phyloP scores from a whole-genome alignment of 64 coral and sea anemone genomes.

The Pocillopora damicornis region DNA sequence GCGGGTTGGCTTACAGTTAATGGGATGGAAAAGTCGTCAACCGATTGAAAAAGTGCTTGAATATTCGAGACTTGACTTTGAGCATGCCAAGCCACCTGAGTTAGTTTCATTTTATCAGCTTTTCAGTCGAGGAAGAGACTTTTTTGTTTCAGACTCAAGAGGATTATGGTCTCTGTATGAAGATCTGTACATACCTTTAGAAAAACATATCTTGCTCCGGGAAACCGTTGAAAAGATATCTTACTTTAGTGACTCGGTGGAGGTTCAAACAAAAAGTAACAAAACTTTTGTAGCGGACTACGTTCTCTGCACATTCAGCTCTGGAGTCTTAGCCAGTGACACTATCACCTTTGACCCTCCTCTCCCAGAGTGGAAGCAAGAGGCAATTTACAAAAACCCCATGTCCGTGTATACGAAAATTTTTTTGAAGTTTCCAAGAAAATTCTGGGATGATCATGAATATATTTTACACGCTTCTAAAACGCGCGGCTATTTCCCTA shows the following conservation, averaged over 20 bases:
- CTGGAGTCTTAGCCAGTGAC: constrained; percentile 45
- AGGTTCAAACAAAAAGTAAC: constrained; percentile 18
- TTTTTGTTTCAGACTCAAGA: constrained; percentile 28
- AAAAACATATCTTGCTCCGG: neutral
- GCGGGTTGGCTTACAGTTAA: constrained; percentile 30
- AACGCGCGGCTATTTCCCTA: constrained; percentile 17
- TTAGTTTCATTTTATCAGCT: constrained; percentile 16
- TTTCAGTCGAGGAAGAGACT: neutral
- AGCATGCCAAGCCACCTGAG: neutral
- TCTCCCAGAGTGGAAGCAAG: constrained; percentile 55
- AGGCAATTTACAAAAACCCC: constrained; percentile 49
- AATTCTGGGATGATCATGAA: constrained; percentile 51
- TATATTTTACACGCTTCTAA: constrained; percentile 25
- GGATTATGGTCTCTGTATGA: constrained; percentile 17
- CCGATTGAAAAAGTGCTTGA: constrained; percentile 36
- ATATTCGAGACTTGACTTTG: constrained; percentile 35
- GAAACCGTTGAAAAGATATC: constrained; percentile 7
- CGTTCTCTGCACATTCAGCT: constrained; percentile 45
- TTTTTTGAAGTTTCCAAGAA: constrained; percentile 52
- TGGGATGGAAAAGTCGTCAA: constrained; percentile 33
- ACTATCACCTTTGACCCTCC: constrained; percentile 18
- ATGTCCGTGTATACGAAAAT: constrained; percentile 55
- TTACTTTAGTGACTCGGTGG: neutral
- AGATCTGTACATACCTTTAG: neutral
- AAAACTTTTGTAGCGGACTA: constrained; percentile 26